A percentile compares a stretch with the other conserved stretches of the same genome.
phyloP scores from a whole-genome alignment of 2,113 vertebrate genomes.

The Phalacrocorax pelagicus region DNA sequence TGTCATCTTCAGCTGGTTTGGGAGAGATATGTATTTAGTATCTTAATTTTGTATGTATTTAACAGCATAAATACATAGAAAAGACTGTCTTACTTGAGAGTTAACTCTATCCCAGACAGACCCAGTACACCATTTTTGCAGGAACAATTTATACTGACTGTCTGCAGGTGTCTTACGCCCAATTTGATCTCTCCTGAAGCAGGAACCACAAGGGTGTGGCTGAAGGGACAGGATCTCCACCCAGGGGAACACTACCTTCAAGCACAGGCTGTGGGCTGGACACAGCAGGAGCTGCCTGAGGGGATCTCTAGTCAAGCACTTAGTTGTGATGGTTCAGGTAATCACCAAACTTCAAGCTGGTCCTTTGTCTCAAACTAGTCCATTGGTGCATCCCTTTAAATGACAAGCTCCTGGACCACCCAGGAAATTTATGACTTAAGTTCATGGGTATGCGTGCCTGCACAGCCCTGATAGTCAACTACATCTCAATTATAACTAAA shows the following conservation, averaged over 20 bases:
- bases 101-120: neutral
- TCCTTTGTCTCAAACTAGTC: neutral
- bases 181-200: neutral
- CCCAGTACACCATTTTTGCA: neutral
- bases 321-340: neutral
- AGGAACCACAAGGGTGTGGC: neutral
- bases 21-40: neutral
- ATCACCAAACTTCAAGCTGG: neutral
- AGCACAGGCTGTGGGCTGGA: rapidly evolving
- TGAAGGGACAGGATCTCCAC: neutral
- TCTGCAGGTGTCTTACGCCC: neutral
- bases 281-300: neutral
- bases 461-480: neutral
- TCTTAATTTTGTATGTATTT: neutral
- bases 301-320: neutral
- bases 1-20: neutral
- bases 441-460: neutral
- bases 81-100: neutral
- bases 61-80: neutral
- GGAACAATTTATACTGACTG: neutral
- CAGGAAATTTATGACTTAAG: neutral
- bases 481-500: neutral
- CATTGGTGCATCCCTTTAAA: neutral
- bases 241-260: neutral
- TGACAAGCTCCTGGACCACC: neutral